phyloP scores from a whole-genome alignment of 2,888 invertebrate species.

The Cantharis lateralis region DNA sequence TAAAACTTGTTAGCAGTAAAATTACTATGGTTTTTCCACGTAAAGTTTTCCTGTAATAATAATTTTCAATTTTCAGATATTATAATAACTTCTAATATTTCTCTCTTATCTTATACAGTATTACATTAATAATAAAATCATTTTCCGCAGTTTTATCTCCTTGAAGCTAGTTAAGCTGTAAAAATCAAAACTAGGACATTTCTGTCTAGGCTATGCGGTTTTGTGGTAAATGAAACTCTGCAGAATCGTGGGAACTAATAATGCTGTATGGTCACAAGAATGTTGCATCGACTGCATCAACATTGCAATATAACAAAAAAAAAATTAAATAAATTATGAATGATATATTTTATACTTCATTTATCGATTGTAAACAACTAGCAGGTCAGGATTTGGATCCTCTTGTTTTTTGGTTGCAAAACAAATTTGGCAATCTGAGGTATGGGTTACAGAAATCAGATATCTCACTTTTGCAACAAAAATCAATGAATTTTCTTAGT shows the following conservation, averaged over 20 bases:
- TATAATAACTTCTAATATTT: neutral
- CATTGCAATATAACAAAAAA: neutral
- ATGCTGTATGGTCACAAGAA: conserved; percentile 23
- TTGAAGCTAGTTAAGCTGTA: conserved; percentile 12
- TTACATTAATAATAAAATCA: neutral
- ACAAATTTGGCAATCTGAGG: no score
- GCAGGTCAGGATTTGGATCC: no score
- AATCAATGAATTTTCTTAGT: neutral
- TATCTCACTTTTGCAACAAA: neutral
- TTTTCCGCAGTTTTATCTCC: neutral
- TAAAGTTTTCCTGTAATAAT: no score
- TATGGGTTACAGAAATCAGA: no score
- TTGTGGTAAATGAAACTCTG: conserved; percentile 31
- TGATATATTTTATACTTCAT: neutral
- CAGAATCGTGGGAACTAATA: conserved; percentile 33
- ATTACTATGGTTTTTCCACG: no score
- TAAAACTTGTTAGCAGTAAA: no score
- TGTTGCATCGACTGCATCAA: conserved; percentile 1
- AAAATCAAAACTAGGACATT: conserved; percentile 22
- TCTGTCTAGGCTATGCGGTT: conserved; percentile 33
- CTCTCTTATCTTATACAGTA: neutral
- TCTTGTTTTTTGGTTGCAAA: no score
- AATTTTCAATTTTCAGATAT: neutral
- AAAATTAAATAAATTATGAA: neutral
- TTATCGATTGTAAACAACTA: neutral